These are phyloP conservation scores for Clostera curtula DNA, from an alignment of 2,888 invertebrate genomes.

Conservation along the genomic window DNA sequence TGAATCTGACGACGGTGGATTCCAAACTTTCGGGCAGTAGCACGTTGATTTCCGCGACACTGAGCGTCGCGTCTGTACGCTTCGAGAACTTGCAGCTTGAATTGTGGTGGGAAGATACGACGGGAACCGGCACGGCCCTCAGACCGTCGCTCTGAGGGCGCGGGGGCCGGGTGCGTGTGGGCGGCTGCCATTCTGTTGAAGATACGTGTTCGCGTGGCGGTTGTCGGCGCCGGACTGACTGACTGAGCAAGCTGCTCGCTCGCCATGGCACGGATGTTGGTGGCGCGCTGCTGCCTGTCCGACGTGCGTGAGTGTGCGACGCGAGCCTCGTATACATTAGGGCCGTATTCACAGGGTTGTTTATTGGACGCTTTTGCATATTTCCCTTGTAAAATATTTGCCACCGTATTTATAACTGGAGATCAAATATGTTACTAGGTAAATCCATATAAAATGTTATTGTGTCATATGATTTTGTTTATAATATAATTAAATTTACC, in stretches of 20 bases:
- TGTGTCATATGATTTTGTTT: no score
- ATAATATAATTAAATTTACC: no score
- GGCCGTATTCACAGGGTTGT: constrained; percentile 27
- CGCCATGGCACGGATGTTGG: constrained; percentile 60
- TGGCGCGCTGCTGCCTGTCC: constrained; percentile 69
- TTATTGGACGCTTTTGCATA: not conserved
- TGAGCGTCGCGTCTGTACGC: constrained; percentile 90
- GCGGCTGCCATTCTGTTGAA: constrained; percentile 56
- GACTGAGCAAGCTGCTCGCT: constrained; percentile 64
- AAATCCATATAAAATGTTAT: no score
- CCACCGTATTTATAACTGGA: no score
- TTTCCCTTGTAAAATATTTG: not conserved
- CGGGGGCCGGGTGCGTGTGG: constrained; percentile 64
- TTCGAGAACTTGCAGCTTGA: constrained; percentile 91
- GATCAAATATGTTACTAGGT: no score
- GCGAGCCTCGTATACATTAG: constrained; percentile 59
- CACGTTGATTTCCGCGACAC: constrained; percentile 92
- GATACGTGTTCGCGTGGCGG: constrained; percentile 62
- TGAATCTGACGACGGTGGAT: constrained; percentile 93
- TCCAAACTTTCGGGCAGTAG: constrained; percentile 92
- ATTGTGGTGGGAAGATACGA: constrained; percentile 91
- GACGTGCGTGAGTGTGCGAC: constrained; percentile 64
- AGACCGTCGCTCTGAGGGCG: constrained; percentile 64
- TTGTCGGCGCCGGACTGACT: constrained; percentile 72
- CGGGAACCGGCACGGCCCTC: constrained; percentile 84